Evolutionary conservation across 2,888 invertebrate genomes (phyloP), one percentile per base, ranked within the genome.

Genomic region (Athetis lepigone): DNA sequence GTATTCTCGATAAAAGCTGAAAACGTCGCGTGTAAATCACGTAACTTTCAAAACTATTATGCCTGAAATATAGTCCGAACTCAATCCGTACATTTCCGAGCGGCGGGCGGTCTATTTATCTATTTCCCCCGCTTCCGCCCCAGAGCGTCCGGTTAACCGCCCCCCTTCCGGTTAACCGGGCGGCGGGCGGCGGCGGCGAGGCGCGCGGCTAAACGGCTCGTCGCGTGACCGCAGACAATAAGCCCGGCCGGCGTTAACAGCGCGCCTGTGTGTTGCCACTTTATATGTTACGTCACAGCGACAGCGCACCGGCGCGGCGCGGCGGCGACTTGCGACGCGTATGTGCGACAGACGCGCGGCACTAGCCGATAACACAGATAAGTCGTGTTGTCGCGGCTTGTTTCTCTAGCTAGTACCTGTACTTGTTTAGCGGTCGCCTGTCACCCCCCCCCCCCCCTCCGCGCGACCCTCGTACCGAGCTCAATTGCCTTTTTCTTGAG

Each of bases 211-310:
- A 94, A 95, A 94, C 94, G 94, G 94, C 94, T 95, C 94, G 94
- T 95, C 94, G 94, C 94, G 94, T 94, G 94, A 95, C 94, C 94
- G 94, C 94, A 95, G 94, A 94, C 94, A 95, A 95, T 95, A 94
- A 95, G 94, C 93, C 93, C 92, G 91, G 91, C 88, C 91, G 91
- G 93, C 93, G 94, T 93, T 93, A 93, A 93, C 93, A 92, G 93
- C 94, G 93, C 93, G 94, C 92, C 92, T 94, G 92, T 93, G 93
- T 94, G 94, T 94, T 94, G 92, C 93, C 94, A 94, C 94, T 94
- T 94, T 94, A 93, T 94, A 93, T 88, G 93, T 92, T 91, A 90
- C 93, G 90, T 92, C 91, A 90, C 85, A 83, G 83, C 77, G 46
- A 56, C 59, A 54, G 40, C 57, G 47, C 46, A 64, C 62, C 63